Percentiles rank a stretch among this genome's conserved stretches.
These are phyloP conservation scores for Achlya flavicornis DNA, from an alignment of 2,888 invertebrate genomes.

Conservation along the genomic window DNA sequence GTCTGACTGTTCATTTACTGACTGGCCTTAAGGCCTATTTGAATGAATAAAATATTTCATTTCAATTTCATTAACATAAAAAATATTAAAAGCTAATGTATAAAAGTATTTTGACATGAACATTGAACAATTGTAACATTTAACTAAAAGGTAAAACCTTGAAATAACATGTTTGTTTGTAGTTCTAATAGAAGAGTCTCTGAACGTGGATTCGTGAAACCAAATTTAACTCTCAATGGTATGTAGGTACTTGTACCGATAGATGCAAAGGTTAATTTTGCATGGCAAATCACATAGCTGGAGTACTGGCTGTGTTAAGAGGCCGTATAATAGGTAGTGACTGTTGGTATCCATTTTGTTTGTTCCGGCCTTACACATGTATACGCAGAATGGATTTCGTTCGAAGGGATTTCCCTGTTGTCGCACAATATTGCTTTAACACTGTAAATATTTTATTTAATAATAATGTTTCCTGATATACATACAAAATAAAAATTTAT, in stretches of 20 bases:
- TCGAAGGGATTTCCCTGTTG: conserved; percentile 10
- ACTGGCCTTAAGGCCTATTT: too few species aligned
- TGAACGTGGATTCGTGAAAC: not conserved
- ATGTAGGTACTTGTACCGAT: not conserved
- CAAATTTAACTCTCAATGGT: not conserved
- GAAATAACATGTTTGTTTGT: too few species aligned
- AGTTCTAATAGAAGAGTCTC: too few species aligned
- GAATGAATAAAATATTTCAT: too few species aligned
- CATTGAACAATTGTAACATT: too few species aligned
- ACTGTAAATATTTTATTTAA: conserved; percentile 5
- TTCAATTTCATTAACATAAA: too few species aligned
- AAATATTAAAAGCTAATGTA: too few species aligned
- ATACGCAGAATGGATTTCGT: conserved; percentile 2
- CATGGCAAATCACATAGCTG: not conserved
- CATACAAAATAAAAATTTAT: not conserved
- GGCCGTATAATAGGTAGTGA: not conserved
- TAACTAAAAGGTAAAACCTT: too few species aligned
- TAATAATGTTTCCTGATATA: not conserved
- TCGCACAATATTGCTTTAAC: not conserved
- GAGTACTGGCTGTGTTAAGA: not conserved
- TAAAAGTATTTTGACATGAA: too few species aligned
- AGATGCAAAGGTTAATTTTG: not conserved
- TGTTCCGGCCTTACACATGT: conserved; percentile 4
- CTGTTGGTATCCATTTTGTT: conserved; percentile 7
- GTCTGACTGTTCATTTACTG: too few species aligned